These are phyloP conservation scores for Salvelinus fontinalis DNA, from an alignment of 2,113 vertebrate genomes.

Conservation along the genomic window DNA sequence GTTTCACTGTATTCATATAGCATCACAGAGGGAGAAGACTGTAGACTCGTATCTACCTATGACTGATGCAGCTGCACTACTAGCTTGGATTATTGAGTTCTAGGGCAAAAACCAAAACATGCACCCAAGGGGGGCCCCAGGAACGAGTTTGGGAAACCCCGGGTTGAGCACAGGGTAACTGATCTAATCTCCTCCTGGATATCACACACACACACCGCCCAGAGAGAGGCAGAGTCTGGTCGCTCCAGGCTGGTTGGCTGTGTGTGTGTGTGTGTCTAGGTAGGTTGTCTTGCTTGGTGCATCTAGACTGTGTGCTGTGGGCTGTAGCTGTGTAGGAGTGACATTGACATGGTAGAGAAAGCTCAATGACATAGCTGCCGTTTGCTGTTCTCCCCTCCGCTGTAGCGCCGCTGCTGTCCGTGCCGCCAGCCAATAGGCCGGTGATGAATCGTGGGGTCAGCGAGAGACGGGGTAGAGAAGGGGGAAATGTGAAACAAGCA, in stretches of 20 bases:
- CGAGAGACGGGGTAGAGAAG: slow-evolving; percentile 13
- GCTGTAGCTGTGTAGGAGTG: slow-evolving; percentile 19
- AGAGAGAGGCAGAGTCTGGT: too few species aligned
- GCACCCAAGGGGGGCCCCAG: too few species aligned
- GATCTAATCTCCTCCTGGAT: neutral
- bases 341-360: slow-evolving; percentile 49
- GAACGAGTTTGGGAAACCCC: too few species aligned
- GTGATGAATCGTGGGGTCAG: slow-evolving; percentile 41
- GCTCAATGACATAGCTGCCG: slow-evolving; percentile 36
- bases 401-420: neutral
- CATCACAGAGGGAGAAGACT: too few species aligned
- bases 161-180: neutral
- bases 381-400: slow-evolving; percentile 8
- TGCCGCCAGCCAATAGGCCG: slow-evolving; percentile 13
- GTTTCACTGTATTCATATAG: too few species aligned
- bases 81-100: too few species aligned
- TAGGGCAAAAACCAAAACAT: too few species aligned
- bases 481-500: slow-evolving; percentile 44
- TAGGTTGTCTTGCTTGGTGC: too few species aligned
- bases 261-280: neutral
- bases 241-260: neutral
- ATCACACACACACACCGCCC: neutral
- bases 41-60: too few species aligned
- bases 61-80: too few species aligned
- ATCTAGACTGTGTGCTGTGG: slow-evolving; percentile 5